Evolutionary conservation across 2,113 vertebrate species (phyloP).

Genomic region (Puffinus mauretanicus): DNA sequence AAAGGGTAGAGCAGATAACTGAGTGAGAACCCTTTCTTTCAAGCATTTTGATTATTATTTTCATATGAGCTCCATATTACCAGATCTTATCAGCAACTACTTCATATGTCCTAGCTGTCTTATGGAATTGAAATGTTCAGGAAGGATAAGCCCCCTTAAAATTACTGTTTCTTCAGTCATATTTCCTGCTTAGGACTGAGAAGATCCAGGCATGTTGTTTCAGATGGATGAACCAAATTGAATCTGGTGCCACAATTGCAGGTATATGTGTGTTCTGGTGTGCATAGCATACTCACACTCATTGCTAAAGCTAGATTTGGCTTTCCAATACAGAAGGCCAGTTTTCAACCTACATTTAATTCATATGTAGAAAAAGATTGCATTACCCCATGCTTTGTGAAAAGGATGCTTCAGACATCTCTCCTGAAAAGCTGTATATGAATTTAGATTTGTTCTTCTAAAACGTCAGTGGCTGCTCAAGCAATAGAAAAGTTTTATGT

Average conservation of each 20-base stretch:
- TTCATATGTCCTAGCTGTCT: background rate
- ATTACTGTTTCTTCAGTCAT: background rate
- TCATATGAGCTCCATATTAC: background rate
- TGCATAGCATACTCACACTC: accelerated
- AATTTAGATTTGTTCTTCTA: background rate
- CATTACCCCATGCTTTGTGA: background rate
- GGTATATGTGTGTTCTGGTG: background rate
- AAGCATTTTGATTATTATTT: slow-evolving; percentile 29
- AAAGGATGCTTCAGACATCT: background rate
- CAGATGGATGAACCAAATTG: background rate
- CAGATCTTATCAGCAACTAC: background rate
- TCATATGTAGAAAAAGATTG: background rate
- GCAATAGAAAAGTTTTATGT: background rate
- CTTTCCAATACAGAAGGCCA: background rate
- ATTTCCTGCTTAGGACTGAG: background rate
- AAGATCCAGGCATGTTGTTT: background rate
- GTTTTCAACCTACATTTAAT: background rate
- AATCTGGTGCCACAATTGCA: background rate
- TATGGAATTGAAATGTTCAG: background rate
- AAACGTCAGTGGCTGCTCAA: background rate
- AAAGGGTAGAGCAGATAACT: background rate
- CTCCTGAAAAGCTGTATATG: background rate
- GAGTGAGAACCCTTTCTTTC: background rate
- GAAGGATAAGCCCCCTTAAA: background rate
- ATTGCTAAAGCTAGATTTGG: background rate